phyloP scores from a whole-genome alignment of 2,113 vertebrate genomes.

The chimpanzee (Pan troglodytes) region NHGRI_mPanTro3-v2.1_pri NC_086015.1:184419501-184420000 shows the following conservation, averaged over 20 bases:
- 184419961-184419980: neutral
- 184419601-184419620: neutral
- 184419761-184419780: neutral
- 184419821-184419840: neutral
- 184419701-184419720: neutral
- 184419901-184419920: neutral
- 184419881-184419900: neutral
- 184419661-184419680: neutral
- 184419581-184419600: neutral
- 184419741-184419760: neutral
- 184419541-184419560: neutral
- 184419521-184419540: neutral
- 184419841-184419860: neutral
- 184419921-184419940: neutral
- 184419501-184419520: neutral
- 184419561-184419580: neutral
- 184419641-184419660: neutral
- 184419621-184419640: neutral
- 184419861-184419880: slow-evolving; percentile 17
- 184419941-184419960: neutral
- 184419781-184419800: neutral
- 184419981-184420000: neutral
- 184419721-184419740: neutral
- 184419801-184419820: neutral
- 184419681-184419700: neutral